Percentiles rank a stretch among this genome's conserved stretches.
These are phyloP conservation scores for Myotis davidii DNA, from an alignment of 2,113 vertebrate genomes.

Conservation along the genomic window DNA sequence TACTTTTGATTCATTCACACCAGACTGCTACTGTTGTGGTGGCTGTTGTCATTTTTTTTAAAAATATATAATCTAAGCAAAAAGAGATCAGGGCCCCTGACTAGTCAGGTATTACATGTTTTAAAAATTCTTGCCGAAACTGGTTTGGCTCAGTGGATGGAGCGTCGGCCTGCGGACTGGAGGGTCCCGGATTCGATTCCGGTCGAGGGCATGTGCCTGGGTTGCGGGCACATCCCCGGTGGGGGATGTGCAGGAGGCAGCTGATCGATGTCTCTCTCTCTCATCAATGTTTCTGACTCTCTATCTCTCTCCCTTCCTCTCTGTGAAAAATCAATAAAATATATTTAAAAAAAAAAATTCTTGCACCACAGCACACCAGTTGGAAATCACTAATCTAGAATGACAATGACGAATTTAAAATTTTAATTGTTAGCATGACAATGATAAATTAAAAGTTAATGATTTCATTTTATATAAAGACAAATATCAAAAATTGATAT, in stretches of 20 bases:
- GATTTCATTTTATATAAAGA: neutral
- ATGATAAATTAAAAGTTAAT: slow-evolving; percentile 11
- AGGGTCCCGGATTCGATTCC: too few relatives aligned
- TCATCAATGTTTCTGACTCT: too few relatives aligned
- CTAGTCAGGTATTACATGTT: neutral
- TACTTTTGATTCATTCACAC: neutral
- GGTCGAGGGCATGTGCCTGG: too few relatives aligned
- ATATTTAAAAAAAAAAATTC: neutral
- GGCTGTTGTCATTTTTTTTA: neutral
- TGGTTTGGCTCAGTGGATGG: too few relatives aligned
- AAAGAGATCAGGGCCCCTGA: neutral
- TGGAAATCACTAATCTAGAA: neutral
- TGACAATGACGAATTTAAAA: neutral
- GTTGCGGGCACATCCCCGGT: too few relatives aligned
- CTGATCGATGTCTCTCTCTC: too few relatives aligned
- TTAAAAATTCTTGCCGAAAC: neutral
- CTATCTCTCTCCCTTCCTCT: too few relatives aligned
- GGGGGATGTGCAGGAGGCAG: too few relatives aligned
- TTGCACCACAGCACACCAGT: neutral
- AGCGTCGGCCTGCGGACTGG: too few relatives aligned
- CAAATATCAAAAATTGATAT: neutral
- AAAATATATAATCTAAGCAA: neutral
- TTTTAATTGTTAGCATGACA: neutral
- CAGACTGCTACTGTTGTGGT: neutral
- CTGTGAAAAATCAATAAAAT: too few relatives aligned